Conservation (phyloP, 2,113 vertebrate species). For the Trematomus loennbergii region DNA sequence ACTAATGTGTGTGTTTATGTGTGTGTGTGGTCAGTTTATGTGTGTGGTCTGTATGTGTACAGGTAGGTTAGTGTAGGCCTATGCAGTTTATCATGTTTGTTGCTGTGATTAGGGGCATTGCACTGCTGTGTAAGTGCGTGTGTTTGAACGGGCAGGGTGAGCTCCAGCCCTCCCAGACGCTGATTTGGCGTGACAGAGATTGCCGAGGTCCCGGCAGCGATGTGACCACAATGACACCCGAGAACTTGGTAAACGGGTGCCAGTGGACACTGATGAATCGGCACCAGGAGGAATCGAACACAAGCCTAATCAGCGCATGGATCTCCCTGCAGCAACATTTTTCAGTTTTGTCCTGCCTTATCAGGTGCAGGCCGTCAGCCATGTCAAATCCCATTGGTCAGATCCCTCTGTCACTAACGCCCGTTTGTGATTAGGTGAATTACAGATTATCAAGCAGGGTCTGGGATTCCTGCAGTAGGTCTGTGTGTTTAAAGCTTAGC, state of each 20-base stretch:
- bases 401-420: constrained; percentile 63
- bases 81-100: constrained; percentile 67
- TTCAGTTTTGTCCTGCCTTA: constrained; percentile 82
- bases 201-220: constrained; percentile 77
- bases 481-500: constrained; percentile 14
- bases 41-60: constrained; percentile 52
- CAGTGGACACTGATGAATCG: constrained; percentile 82
- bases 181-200: constrained; percentile 79
- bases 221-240: constrained; percentile 78
- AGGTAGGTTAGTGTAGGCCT: constrained; percentile 43
- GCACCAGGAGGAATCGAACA: constrained; percentile 74
- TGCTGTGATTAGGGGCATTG: constrained; percentile 51
- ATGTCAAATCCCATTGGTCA: constrained; percentile 66
- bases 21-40: constrained; percentile 45
- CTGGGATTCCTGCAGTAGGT: constrained; percentile 27
- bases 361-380: constrained; percentile 71
- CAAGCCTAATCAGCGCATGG: constrained; percentile 80
- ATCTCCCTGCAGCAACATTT: constrained; percentile 80
- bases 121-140: constrained; percentile 20
- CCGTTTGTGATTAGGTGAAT: constrained; percentile 58
- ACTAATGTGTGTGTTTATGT: constrained; percentile 52
- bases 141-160: constrained; percentile 45
- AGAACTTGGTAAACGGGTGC: constrained; percentile 67
- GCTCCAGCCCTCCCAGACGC: constrained; percentile 34
- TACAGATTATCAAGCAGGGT: constrained; percentile 59